phyloP scores from a whole-genome alignment of 2,797 vertebrate species.

The Spatula versicolor region DNA sequence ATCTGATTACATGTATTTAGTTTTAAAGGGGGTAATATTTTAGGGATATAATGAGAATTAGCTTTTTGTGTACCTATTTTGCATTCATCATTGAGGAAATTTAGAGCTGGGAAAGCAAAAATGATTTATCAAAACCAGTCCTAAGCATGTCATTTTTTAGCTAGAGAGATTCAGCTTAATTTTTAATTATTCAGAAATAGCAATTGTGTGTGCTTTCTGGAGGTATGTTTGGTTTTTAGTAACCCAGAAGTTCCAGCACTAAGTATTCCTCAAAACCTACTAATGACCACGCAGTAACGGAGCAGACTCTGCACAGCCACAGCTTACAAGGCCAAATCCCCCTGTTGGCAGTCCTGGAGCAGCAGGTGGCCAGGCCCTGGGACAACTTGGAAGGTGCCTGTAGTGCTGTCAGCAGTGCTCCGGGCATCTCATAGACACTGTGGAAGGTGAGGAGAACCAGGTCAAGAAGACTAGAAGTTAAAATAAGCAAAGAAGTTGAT shows the following conservation, averaged over 20 bases:
- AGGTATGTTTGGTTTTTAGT: background rate
- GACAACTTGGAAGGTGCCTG: background rate
- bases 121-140: background rate
- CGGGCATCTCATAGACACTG: rapidly evolving
- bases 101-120: background rate
- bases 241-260: background rate
- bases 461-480: background rate
- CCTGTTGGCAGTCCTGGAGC: rapidly evolving
- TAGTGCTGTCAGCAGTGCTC: background rate
- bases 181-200: background rate
- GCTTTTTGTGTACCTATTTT: background rate
- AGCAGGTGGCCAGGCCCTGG: background rate
- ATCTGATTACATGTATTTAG: background rate
- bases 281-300: too few species aligned
- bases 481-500: background rate
- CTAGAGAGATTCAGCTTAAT: background rate
- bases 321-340: background rate
- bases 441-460: background rate
- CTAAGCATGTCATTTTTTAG: background rate
- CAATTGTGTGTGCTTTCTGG: background rate
- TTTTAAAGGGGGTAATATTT: background rate
- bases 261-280: background rate
- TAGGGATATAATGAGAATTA: background rate
- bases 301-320: too few species aligned
- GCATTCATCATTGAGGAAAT: background rate